Evolutionary conservation across 2,888 invertebrate genomes (phyloP).

Genomic region (Sarcophaga carnaria): DNA sequence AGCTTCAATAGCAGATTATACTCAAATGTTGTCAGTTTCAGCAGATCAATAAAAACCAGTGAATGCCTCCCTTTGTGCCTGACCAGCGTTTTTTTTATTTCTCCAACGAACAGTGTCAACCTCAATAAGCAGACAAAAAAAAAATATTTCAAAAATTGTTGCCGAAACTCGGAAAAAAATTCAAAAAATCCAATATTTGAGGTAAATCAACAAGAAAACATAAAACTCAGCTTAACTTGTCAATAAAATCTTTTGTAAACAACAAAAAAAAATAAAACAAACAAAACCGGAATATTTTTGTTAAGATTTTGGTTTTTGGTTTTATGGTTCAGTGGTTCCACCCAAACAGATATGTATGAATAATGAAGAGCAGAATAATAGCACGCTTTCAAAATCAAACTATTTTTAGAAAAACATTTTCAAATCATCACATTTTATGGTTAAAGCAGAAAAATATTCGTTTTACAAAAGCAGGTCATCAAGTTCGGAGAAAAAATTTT

Average conservation of each 20-base stretch:
- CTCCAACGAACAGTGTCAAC: conserved; percentile 33
- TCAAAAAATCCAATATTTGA: conserved; percentile 35
- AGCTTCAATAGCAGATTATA: not conserved
- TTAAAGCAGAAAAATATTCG: too few relatives aligned
- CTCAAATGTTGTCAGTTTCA: too few relatives aligned
- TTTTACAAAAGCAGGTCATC: too few relatives aligned
- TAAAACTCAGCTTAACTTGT: conserved; percentile 64
- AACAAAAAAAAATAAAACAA: conserved; percentile 5
- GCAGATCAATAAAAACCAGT: not conserved
- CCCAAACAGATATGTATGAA: not conserved
- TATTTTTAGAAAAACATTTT: too few relatives aligned
- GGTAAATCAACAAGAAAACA: conserved; percentile 63
- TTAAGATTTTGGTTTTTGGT: not conserved
- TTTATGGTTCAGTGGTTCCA: not conserved
- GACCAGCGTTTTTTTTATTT: not conserved
- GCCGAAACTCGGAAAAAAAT: conserved; percentile 8
- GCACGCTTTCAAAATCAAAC: not conserved
- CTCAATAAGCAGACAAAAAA: conserved; percentile 42
- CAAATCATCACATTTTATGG: too few relatives aligned
- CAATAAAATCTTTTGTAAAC: conserved; percentile 49
- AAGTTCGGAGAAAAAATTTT: too few relatives aligned
- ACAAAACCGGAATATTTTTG: conserved; percentile 21
- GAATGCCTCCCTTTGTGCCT: not conserved
- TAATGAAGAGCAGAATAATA: not conserved
- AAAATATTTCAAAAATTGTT: not conserved